These are phyloP conservation scores for Hemitrygon akajei DNA, from an alignment of 2,797 vertebrate genomes.

Conservation along the genomic window DNA sequence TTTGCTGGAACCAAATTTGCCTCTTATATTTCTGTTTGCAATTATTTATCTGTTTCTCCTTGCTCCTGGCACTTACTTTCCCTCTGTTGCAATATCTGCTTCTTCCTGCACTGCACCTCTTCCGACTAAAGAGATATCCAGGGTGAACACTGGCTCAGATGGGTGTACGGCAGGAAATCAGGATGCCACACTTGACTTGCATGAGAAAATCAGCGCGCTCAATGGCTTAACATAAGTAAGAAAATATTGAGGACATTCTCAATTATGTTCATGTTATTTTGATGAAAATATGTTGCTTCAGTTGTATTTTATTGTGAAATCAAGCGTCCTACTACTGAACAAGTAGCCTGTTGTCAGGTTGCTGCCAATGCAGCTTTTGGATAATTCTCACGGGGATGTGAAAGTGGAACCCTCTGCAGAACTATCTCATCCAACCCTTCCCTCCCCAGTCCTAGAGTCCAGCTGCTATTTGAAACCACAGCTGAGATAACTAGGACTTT, in stretches of 20 bases:
- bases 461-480: not conserved
- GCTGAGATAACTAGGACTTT: not conserved
- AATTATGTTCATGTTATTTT: not conserved
- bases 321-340: not conserved
- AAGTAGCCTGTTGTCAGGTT: not conserved
- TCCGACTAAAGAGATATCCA: slow-evolving; percentile 4
- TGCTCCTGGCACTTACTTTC: not conserved
- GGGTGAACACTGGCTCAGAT: not conserved
- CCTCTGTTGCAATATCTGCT: not conserved
- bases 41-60: not conserved
- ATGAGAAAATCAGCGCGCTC: not conserved
- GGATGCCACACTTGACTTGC: not conserved
- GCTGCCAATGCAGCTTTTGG: not conserved
- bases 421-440: not conserved
- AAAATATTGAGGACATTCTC: too few relatives aligned
- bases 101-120: not conserved
- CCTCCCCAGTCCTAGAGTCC: not conserved
- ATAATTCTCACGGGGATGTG: not conserved
- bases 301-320: not conserved
- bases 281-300: not conserved
- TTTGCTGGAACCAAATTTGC: not conserved
- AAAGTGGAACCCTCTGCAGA: not conserved
- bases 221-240: not conserved
- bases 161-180: too few relatives aligned
- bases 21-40: not conserved